Evolutionary conservation across 2,888 invertebrate genomes (phyloP).

Genomic region (Lypha dubia): DNA sequence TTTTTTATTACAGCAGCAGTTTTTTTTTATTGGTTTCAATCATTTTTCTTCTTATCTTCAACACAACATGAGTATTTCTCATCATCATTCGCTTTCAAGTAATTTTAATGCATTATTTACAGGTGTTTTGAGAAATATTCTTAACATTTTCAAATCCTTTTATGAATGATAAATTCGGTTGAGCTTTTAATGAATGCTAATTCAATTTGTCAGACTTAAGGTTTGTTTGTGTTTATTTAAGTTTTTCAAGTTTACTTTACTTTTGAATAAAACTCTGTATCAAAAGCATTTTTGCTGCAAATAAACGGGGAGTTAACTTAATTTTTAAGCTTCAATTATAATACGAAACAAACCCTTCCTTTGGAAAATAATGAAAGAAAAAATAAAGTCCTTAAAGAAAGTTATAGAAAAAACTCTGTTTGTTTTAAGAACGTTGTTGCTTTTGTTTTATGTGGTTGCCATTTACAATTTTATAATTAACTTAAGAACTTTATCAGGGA

Average conservation of each 20-base stretch:
- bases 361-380: background rate
- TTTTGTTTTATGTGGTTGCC: constrained; percentile 76
- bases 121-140: constrained; percentile 63
- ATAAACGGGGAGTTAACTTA: constrained; percentile 41
- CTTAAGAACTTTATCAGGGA: constrained; percentile 74
- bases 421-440: constrained; percentile 40
- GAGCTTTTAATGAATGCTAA: constrained; percentile 66
- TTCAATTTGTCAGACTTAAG: constrained; percentile 71
- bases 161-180: constrained; percentile 67
- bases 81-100: background rate
- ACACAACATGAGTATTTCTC: too few relatives aligned
- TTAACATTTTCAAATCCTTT: constrained; percentile 59
- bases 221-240: constrained; percentile 67
- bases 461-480: constrained; percentile 80
- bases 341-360: constrained; percentile 51
- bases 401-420: constrained; percentile 57
- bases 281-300: constrained; percentile 11
- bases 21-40: too few relatives aligned
- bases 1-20: too few relatives aligned
- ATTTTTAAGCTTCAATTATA: constrained; percentile 37
- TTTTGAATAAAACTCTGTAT: constrained; percentile 26
- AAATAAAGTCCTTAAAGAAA: constrained; percentile 49
- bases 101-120: constrained; percentile 35
- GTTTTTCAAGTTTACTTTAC: background rate
- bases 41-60: too few relatives aligned